Evolutionary conservation across 2,113 vertebrate species (phyloP).

Genomic region (Lepidothrix coronata): DNA sequence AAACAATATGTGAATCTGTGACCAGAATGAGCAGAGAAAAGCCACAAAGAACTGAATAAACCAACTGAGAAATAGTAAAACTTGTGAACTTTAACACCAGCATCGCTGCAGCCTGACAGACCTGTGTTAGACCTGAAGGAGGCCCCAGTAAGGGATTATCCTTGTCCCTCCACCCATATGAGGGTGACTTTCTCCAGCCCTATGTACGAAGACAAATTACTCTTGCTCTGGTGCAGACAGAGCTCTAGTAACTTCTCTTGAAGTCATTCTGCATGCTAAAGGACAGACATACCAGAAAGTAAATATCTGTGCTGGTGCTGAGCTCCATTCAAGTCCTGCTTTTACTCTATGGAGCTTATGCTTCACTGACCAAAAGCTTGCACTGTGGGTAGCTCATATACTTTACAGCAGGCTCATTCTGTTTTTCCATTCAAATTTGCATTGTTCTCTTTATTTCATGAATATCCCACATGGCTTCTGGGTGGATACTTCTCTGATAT

Average conservation of each 20-base stretch:
- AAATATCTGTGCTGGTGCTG: neutral
- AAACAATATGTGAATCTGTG: neutral
- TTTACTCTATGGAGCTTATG: neutral
- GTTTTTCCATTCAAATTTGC: neutral
- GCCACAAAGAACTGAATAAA: neutral
- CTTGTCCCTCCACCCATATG: neutral
- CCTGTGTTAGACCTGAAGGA: neutral
- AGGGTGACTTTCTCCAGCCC: neutral
- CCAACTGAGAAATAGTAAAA: neutral
- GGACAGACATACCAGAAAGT: neutral
- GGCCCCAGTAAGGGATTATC: neutral
- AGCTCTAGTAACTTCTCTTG: neutral
- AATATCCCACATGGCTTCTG: neutral
- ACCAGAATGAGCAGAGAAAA: neutral
- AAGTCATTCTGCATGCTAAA: neutral
- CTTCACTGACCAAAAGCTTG: neutral
- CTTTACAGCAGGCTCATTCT: neutral
- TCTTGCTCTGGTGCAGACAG: neutral
- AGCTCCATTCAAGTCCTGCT: neutral
- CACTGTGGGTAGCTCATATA: neutral
- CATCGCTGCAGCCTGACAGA: neutral
- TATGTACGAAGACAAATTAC: fast-evolving
- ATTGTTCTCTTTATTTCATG: neutral
- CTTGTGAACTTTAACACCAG: neutral
- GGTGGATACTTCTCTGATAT: neutral